phyloP scores from a whole-genome alignment of 2,113 vertebrate species.

The Anolis carolinensis region DNA sequence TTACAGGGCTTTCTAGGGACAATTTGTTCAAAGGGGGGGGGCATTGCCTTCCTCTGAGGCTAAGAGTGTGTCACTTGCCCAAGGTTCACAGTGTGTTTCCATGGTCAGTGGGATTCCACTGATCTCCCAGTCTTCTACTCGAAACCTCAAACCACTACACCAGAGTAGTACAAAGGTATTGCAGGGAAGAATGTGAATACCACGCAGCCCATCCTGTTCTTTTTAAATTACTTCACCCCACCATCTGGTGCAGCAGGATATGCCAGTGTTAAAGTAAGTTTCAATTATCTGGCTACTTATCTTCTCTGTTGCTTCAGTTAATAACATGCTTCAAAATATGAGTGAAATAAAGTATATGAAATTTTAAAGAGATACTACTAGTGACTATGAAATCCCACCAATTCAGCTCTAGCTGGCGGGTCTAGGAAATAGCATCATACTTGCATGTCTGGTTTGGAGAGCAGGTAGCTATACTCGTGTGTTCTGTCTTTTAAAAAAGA shows the following conservation, averaged over 20 bases:
- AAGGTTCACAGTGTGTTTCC: too few species aligned
- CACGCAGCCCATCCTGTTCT: background rate
- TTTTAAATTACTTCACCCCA: background rate
- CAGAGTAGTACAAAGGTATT: background rate
- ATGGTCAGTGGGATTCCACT: too few species aligned
- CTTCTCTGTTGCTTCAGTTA: background rate
- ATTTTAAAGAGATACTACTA: background rate
- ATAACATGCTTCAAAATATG: background rate
- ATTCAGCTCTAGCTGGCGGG: background rate
- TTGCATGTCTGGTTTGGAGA: background rate
- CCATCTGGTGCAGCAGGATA: background rate
- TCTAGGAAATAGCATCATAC: background rate
- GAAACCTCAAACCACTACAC: too few species aligned
- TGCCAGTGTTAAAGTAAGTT: background rate
- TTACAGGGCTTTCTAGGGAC: too few species aligned
- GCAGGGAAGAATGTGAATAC: background rate
- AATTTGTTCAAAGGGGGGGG: too few species aligned
- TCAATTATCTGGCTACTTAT: background rate
- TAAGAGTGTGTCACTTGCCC: too few species aligned
- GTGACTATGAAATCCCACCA: background rate
- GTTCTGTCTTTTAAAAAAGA: background rate
- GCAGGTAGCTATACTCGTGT: background rate
- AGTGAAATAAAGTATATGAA: background rate
- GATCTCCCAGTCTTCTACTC: too few species aligned
- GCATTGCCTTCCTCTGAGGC: too few species aligned